Base-by-base conservation (phyloP, 2,888 invertebrate genomes). In the Lottia gigantea region DNA sequence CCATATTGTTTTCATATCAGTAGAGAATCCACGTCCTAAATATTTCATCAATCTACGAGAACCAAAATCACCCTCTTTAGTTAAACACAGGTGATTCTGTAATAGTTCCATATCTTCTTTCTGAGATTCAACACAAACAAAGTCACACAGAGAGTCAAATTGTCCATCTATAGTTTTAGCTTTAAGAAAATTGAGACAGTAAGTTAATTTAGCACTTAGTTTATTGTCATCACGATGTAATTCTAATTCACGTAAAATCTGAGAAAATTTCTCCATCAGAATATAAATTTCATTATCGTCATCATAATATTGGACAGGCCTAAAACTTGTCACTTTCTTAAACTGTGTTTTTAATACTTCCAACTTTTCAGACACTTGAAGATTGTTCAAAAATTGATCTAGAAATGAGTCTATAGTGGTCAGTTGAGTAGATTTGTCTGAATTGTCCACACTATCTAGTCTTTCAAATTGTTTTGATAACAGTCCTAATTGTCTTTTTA, bases 41-140 rank as follows among this genome's bases (percentile, higher is more conserved):
- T 23, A 55, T 23, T 55, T 55, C 55, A 55, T 23, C 55, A 55
- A 23, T 2, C 55, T 19, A 12, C 55, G 55, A 11, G 55, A 55
- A 55, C 55, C 55, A 55, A 55, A 55, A 55, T 55, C 23, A 55
- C 55, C 55, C 11, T 55, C n/a, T 55, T 55, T 55, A 19, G 55
- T 55, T 55, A 55, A 55, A 55, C 55, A 55, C 55, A 55, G 15
- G 23, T 55, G 55, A 55, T 55, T 55, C 23, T 55, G 55, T 55
- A 55, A 55, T 11, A 55, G 55, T 55, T 55, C 55, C 55, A 55
- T 55, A 23, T 55, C 55, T 23, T 55, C 55, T 23, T 55, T 55
- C 19, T 55, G 55, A 55, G 55, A 55, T 55, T 55, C 55, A 23
- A 55, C 19, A 14, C 55, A 55, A 55, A 55, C 55, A 55, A 55